Evolutionary conservation across 1,140 invertebrate genomes (phyloP), one percentile per base, ranked within the genome.

Genomic region (Drosophila tristis): DNA sequence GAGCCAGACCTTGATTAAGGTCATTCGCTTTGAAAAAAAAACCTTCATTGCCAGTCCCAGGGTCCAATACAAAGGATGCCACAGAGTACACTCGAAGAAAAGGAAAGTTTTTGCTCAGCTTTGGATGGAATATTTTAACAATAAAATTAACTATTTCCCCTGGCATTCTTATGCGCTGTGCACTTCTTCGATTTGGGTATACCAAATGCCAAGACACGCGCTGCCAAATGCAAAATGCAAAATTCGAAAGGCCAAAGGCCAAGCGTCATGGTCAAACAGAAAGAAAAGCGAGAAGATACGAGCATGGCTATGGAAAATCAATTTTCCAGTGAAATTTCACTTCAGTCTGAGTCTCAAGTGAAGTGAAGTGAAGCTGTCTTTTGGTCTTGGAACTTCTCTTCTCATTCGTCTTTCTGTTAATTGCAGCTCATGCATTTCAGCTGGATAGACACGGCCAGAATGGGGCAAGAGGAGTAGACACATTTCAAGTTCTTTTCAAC

Each of bases 1-100:
- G 61, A 70, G 57, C 26, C 50, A 80, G 86, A 82, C 86, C 86
- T 90, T 90, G 86, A 90, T 90, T 90, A 84, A 90, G 86, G 86
- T 90, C 86, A 90, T 90, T 90, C 87, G 87, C 86, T 82, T 90
- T 45, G 58, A 43, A 2, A 29, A 29, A 6, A 29, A 29, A 39
- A 49, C 39, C 43, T 39, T 26, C 11, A 31, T 9, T 9, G 8
- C 8, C 8, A 31, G 61, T 29, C 49, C 39, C 35, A 45, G 61
- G 43, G 56, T 35, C 64, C 25, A 25, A 63, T 56, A 51, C 60
- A 64, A 56, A 63, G 60, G 75, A 49, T 62, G 59, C 57, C 49
- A 39, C 39, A 23, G 11, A 26, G 1, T 23, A 54, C 67, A 72
- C 68, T 60, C 8, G 25, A 29, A 65, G 54, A 61, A 71, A 39